Conservation (phyloP, 2,113 vertebrate genomes). For the Alaudala cheleensis region DNA sequence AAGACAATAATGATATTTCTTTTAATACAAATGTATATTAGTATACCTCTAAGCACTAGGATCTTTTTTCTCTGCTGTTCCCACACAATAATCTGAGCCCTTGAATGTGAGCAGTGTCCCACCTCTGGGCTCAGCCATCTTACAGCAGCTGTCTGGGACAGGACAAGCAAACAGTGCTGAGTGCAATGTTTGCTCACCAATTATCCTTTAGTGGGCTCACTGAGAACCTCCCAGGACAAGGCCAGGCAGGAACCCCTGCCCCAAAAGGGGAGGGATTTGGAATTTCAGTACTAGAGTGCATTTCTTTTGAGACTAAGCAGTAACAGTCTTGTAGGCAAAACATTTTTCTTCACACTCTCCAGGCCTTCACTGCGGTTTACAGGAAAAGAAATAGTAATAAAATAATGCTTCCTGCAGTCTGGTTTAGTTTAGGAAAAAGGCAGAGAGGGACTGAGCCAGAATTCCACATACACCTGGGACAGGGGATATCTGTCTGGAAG, state of each 20-base stretch:
- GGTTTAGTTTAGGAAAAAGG: background rate
- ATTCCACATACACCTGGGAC: background rate
- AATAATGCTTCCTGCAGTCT: background rate
- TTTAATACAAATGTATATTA: background rate
- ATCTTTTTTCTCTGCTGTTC: background rate
- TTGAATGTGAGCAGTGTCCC: background rate
- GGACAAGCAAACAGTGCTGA: background rate
- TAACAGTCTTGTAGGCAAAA: background rate
- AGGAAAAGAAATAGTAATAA: background rate
- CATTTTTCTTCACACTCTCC: background rate
- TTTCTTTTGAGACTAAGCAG: background rate
- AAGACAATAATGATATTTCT: fast-evolving
- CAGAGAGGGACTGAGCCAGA: background rate
- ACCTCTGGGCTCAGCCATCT: background rate
- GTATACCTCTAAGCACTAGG: background rate
- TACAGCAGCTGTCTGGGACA: background rate
- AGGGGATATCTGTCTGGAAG: background rate
- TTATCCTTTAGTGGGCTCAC: background rate
- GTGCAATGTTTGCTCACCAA: background rate
- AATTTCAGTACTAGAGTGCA: background rate
- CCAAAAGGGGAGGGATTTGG: background rate
- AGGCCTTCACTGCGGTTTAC: background rate
- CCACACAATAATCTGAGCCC: background rate
- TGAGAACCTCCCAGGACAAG: background rate
- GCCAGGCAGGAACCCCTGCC: background rate